phyloP scores from a whole-genome alignment of 2,113 vertebrate genomes.

The Ceuthmochares aereus region DNA sequence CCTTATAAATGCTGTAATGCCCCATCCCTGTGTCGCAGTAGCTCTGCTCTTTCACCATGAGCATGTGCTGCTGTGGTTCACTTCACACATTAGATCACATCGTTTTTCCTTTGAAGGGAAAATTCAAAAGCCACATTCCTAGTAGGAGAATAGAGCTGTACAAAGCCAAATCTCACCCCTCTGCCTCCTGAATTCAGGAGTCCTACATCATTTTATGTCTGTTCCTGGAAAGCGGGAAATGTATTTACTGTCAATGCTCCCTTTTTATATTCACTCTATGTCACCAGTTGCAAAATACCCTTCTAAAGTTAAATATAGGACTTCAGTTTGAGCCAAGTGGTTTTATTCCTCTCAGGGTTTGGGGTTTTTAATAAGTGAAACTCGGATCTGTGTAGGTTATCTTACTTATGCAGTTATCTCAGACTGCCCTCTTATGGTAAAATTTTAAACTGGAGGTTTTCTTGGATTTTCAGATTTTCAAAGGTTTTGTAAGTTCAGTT shows the following conservation, averaged over 20 bases:
- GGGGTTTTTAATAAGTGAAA: not conserved
- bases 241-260: not conserved
- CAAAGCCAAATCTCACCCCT: not conserved
- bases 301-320: not conserved
- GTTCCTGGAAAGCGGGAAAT: not conserved
- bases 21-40: not conserved
- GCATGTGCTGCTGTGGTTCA: not conserved
- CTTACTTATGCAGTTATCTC: not conserved
- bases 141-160: not conserved
- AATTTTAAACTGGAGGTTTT: not conserved
- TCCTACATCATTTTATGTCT: not conserved
- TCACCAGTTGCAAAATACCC: not conserved
- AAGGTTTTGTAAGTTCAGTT: not conserved
- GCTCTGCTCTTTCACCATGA: not conserved
- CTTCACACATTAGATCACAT: not conserved
- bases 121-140: not conserved
- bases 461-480: not conserved
- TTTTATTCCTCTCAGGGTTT: not conserved
- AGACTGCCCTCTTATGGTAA: constrained; percentile 68
- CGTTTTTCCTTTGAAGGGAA: not conserved
- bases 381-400: not conserved
- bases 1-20: rapidly evolving
- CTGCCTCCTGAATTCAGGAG: not conserved
- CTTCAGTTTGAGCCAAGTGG: not conserved
- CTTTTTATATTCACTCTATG: not conserved